These are phyloP conservation scores for Anguilla rostrata DNA, from an alignment of 2,113 vertebrate genomes.

Conservation along the genomic window DNA sequence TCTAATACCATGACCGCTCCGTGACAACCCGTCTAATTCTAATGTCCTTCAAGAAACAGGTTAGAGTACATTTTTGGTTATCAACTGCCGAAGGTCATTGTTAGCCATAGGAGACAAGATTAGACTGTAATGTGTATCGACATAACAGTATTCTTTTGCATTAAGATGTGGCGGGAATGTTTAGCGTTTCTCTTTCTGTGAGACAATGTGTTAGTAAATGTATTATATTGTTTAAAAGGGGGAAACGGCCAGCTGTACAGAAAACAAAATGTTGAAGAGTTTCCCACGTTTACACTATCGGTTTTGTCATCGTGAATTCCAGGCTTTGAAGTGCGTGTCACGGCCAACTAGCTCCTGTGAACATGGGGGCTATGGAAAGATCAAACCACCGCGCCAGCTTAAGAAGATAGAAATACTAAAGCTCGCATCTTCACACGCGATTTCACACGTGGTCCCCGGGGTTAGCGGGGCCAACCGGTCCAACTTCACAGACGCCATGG, in stretches of 20 bases:
- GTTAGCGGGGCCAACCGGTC: constrained; percentile 62
- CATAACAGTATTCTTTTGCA: neutral
- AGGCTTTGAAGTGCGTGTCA: constrained; percentile 48
- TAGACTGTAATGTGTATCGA: too few species aligned
- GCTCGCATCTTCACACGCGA: constrained; percentile 62
- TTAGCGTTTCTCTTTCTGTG: neutral
- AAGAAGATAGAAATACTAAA: constrained; percentile 62
- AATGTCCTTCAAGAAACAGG: too few species aligned
- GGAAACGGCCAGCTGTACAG: neutral
- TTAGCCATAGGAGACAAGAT: too few species aligned
- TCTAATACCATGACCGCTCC: too few species aligned
- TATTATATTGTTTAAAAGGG: neutral
- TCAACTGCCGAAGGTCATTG: too few species aligned
- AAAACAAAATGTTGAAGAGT: neutral
- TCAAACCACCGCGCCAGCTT: constrained; percentile 60
- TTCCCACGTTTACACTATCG: constrained; percentile 25
- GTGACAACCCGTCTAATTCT: too few species aligned
- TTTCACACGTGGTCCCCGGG: constrained; percentile 56
- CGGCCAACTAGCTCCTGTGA: constrained; percentile 63
- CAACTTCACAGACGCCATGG: constrained; percentile 33
- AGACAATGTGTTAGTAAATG: neutral
- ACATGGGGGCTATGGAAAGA: constrained; percentile 68
- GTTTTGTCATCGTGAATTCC: constrained; percentile 52
- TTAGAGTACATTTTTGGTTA: too few species aligned
- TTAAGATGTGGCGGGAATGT: neutral